Conservation (phyloP, 2,113 vertebrate species). For the Chaetorhynchus papuensis region DNA sequence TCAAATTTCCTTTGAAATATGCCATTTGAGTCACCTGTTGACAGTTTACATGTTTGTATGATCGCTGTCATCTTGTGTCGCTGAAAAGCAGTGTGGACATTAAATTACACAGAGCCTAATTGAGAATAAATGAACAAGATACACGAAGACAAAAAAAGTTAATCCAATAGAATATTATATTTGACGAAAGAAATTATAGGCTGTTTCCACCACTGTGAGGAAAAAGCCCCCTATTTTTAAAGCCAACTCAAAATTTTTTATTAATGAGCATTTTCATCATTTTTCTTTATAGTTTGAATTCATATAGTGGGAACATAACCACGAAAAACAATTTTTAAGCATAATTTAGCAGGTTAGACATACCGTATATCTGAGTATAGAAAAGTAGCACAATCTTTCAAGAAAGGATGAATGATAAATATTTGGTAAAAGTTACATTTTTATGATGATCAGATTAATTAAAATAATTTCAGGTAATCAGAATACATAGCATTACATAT, state of each 20-base stretch:
- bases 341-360: background rate
- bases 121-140: background rate
- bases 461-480: background rate
- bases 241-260: background rate
- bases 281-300: background rate
- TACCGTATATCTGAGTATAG: accelerated
- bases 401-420: background rate
- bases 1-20: background rate
- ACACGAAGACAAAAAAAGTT: background rate
- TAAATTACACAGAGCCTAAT: background rate
- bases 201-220: background rate
- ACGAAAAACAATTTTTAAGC: background rate
- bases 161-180: background rate
- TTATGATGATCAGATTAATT: background rate
- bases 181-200: background rate
- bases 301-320: background rate
- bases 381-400: background rate
- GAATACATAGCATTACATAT: background rate
- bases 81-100: background rate
- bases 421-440: background rate
- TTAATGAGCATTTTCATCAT: background rate
- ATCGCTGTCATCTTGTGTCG: background rate
- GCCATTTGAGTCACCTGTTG: background rate
- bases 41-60: background rate
- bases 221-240: accelerated